Evolutionary conservation across 2,113 vertebrate species (phyloP).

Genomic region (Psammodynastes pulverulentus): DNA sequence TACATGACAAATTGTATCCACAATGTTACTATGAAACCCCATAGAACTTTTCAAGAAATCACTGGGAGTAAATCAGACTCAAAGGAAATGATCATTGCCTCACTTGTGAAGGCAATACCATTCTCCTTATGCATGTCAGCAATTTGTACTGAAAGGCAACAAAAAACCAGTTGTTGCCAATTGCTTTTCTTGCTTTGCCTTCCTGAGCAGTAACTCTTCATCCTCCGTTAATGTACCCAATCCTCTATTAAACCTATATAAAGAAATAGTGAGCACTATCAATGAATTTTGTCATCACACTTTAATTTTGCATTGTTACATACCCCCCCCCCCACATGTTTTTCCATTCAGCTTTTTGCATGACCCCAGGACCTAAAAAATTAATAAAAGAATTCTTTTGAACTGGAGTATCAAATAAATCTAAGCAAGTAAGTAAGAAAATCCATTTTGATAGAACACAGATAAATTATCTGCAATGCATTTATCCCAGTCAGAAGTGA

Average conservation of each 20-base stretch:
- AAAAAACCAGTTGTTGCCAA: not conserved
- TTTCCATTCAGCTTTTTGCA: not conserved
- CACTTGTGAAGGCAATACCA: not conserved
- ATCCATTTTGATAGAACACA: not conserved
- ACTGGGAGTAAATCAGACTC: not conserved
- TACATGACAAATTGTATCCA: not conserved
- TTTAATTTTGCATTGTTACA: not conserved
- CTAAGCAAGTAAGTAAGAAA: not conserved
- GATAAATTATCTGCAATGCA: not conserved
- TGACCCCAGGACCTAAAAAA: not conserved
- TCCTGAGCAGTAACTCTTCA: not conserved
- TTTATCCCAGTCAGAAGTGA: not conserved
- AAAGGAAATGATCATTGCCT: not conserved
- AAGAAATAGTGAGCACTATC: not conserved
- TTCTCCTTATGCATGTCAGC: not conserved
- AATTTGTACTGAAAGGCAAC: not conserved
- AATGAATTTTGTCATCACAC: not conserved
- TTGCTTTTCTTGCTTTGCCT: not conserved
- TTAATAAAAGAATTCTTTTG: not conserved
- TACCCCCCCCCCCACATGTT: rapidly evolving
- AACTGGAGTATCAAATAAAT: not conserved
- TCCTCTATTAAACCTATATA: not conserved
- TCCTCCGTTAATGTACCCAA: not conserved
- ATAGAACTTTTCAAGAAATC: not conserved
- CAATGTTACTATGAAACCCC: not conserved